phyloP scores from a whole-genome alignment of 1,140 invertebrate species.

The Drosophila rufa region DNA sequence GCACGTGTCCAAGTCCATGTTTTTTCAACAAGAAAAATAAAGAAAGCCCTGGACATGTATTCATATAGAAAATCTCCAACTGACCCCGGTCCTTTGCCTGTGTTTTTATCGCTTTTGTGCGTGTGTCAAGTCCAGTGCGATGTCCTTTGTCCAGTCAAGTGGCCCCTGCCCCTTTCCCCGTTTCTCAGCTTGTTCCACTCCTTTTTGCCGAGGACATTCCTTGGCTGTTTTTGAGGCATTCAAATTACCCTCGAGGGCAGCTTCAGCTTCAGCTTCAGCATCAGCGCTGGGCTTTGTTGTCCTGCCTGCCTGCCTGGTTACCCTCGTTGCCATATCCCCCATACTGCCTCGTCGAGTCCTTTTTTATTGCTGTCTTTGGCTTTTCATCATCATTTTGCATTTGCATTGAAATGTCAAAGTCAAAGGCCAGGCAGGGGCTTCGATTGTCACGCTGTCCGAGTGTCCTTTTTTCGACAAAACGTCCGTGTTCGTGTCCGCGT shows the following conservation, averaged over 20 bases:
- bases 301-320: slow-evolving; percentile 44
- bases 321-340: slow-evolving; percentile 31
- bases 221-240: slow-evolving; percentile 53
- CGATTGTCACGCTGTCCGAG: slow-evolving; percentile 57
- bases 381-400: slow-evolving; percentile 69
- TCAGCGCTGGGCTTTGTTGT: slow-evolving; percentile 51
- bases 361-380: slow-evolving; percentile 79
- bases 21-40: too few species aligned
- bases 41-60: not conserved
- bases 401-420: slow-evolving; percentile 82
- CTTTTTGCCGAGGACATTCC: slow-evolving; percentile 32
- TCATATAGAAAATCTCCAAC: slow-evolving; percentile 4
- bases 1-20: slow-evolving; percentile 7
- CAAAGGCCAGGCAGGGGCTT: slow-evolving; percentile 58
- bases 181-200: not conserved
- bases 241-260: slow-evolving; percentile 77
- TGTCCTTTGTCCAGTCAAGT: slow-evolving; percentile 79
- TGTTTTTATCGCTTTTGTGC: slow-evolving; percentile 59
- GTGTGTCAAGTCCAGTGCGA: slow-evolving; percentile 76
- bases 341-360: slow-evolving; percentile 8
- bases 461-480: slow-evolving; percentile 25
- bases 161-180: slow-evolving; percentile 9
- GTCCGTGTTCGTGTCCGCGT: slow-evolving; percentile 5
- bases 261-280: slow-evolving; percentile 41
- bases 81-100: slow-evolving; percentile 5